Base-by-base conservation (phyloP, 1,140 invertebrate genomes). In the Leucophenga varia region DNA sequence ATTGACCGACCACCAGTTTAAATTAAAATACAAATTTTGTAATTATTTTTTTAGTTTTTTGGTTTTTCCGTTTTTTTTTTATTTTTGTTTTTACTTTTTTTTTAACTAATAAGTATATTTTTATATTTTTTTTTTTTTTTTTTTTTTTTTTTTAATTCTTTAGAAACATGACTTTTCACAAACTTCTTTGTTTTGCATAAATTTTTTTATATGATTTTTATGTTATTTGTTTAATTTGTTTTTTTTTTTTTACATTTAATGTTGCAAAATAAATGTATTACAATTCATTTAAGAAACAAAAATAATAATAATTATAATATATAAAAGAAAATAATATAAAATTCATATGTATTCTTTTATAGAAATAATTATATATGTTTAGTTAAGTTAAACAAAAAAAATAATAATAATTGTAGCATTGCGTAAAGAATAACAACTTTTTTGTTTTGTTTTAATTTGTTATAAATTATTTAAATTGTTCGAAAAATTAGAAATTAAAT, bases 291-390 rank as follows among this genome's bases (percentile, higher is more conserved):
- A n/a, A n/a, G n/a, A n/a, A n/a, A n/a, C n/a, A n/a, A n/a, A n/a
- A n/a, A n/a, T n/a, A n/a, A n/a, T n/a, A n/a, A n/a, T n/a, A n/a
- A n/a, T 9, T 34, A 34, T 57, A 36, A 48, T 55, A 60, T 46
- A 60, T 57, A 57, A 42, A 57, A 60, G 60, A 54, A 57, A 61
- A 60, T 44, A 56, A 55, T 57, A 54, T 45, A n/a, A n/a, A n/a
- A 54, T 47, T 42, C 22, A 25, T 25, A 25, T 25, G 5, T 35
- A 45, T 31, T 47, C 38, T 32, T 36, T 16, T 43, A 36, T 42
- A 19, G 30, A 34, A 34, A 14, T 8, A 34, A 6, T n/a, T 8
- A 34, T 8, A n/a, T n/a, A n/a, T n/a, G n/a, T n/a, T n/a, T n/a
- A n/a, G n/a, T n/a, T n/a, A n/a, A n/a, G n/a, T n/a, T n/a, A 34